A percentile compares a stretch with the other conserved stretches of the same genome.
Evolutionary conservation across 2,113 vertebrate species (phyloP).

Genomic region (Oceanites oceanicus): DNA sequence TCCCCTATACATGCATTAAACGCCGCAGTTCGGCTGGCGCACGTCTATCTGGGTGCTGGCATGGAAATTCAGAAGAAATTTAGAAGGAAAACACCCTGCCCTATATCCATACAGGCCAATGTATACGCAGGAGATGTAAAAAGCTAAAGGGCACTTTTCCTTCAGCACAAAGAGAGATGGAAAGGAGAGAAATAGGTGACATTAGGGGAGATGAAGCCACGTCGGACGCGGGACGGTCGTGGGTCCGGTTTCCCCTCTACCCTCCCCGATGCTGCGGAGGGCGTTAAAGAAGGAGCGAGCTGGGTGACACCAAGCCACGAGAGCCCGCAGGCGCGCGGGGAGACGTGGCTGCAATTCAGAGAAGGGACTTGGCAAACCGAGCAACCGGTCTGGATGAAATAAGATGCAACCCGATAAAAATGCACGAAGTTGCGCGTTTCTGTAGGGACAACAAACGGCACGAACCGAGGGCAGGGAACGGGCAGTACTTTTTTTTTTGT

Average conservation of each 20-base stretch:
- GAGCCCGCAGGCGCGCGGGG: background rate
- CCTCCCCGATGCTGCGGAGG: background rate
- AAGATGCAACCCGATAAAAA: constrained; percentile 3
- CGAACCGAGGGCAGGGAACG: background rate
- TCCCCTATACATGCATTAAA: background rate
- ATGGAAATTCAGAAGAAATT: background rate
- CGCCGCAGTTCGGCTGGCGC: fast-evolving
- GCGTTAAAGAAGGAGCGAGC: background rate
- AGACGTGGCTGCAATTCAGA: constrained; percentile 17
- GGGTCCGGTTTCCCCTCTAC: background rate
- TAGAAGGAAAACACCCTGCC: background rate
- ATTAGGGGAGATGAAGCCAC: background rate
- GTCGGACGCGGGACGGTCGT: fast-evolving
- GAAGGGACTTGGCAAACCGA: background rate
- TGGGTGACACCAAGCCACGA: background rate
- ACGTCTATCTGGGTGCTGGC: background rate
- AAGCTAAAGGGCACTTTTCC: background rate
- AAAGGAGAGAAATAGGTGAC: background rate
- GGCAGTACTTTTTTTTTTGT: background rate
- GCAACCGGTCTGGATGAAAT: background rate
- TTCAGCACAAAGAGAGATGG: background rate
- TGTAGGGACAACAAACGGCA: background rate
- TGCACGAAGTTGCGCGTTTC: background rate
- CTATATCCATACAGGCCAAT: background rate
- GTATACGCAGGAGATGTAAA: background rate